A percentile compares a stretch with the other conserved stretches of the same genome.
Evolutionary conservation across 2,888 invertebrate species (phyloP).

Genomic region (Acanthosepion esculentum): DNA sequence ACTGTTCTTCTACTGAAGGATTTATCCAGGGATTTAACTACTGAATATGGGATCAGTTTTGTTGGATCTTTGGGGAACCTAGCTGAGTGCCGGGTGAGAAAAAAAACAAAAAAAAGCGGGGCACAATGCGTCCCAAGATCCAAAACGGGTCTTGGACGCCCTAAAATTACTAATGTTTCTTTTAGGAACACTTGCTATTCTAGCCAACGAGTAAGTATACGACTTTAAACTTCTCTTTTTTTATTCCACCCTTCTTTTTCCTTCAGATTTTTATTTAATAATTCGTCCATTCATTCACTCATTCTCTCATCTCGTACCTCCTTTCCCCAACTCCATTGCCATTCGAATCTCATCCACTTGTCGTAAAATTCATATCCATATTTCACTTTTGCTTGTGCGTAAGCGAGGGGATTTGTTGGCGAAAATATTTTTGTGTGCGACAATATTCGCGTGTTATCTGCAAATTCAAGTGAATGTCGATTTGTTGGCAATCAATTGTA

Average conservation of each 20-base stretch:
- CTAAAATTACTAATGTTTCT: not conserved
- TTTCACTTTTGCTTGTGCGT: not conserved
- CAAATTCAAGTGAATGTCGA: not conserved
- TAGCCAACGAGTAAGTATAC: not conserved
- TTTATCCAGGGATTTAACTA: not conserved
- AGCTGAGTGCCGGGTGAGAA: not conserved
- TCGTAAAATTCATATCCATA: not conserved
- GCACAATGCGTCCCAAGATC: not conserved
- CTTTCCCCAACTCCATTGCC: not conserved
- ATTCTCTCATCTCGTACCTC: not conserved
- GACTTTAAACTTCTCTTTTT: not conserved
- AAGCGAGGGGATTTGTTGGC: not conserved
- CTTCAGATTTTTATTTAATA: not conserved
- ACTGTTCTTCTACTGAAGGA: slow-evolving; percentile 2
- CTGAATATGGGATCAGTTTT: not conserved
- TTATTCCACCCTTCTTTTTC: not conserved
- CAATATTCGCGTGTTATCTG: slow-evolving; percentile 11
- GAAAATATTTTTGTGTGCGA: not conserved
- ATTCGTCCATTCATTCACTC: not conserved
- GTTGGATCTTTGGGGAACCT: slow-evolving; percentile 33
- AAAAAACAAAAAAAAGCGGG: no score
- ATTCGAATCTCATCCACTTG: not conserved
- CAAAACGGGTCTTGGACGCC: not conserved
- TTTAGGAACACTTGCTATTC: not conserved
- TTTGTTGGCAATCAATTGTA: not conserved